These are phyloP conservation scores for Mandrillus leucophaeus DNA, from an alignment of 2,113 vertebrate species.

Conservation along the genomic window DNA sequence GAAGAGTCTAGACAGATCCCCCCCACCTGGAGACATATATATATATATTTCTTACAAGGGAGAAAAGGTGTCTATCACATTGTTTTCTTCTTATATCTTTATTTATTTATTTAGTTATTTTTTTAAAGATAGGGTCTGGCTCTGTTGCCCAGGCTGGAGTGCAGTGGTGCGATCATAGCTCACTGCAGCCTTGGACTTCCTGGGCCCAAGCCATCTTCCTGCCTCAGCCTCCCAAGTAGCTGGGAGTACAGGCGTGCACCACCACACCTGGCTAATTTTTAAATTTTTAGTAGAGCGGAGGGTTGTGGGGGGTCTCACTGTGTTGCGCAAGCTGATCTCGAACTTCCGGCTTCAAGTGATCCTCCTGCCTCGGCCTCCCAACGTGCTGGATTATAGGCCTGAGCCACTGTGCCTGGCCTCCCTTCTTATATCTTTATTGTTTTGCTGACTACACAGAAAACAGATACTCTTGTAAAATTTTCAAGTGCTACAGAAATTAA, in stretches of 20 bases:
- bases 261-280: background rate
- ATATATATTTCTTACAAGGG: background rate
- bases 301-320: accelerated
- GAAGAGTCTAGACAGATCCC: background rate
- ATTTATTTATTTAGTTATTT: background rate
- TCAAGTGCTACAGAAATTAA: background rate
- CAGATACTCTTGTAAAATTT: background rate
- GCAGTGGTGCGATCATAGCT: background rate
- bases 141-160: background rate
- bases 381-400: background rate
- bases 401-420: background rate
- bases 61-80: background rate
- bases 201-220: background rate
- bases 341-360: background rate
- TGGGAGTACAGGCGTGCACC: background rate
- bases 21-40: background rate
- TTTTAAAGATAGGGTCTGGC: background rate
- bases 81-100: background rate
- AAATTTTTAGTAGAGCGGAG: background rate
- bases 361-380: background rate
- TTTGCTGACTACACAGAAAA: background rate
- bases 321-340: background rate
- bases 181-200: background rate
- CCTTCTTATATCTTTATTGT: background rate
- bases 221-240: background rate